Evolutionary conservation across 1,140 invertebrate genomes (phyloP).

Genomic region (Eumeta japonica): DNA sequence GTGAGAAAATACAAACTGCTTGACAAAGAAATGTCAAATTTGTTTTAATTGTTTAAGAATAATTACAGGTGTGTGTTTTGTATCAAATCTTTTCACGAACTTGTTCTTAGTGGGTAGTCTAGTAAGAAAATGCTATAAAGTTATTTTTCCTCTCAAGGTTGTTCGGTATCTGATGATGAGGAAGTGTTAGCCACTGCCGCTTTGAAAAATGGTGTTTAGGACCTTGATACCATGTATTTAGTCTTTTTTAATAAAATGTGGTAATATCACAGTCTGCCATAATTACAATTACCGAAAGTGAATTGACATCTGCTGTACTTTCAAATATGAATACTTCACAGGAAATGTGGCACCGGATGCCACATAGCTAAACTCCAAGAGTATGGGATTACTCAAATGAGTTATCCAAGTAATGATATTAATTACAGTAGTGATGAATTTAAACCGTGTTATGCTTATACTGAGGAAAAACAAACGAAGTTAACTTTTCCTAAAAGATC

Average conservation of each 20-base stretch:
- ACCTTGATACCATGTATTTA: neutral
- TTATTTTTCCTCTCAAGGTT: conserved; percentile 1
- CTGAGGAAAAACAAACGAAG: conserved; percentile 6
- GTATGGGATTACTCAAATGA: conserved; percentile 5
- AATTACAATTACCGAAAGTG: neutral
- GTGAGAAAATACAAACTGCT: conserved; percentile 1
- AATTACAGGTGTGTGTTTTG: conserved; percentile 4
- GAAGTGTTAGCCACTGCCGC: conserved; percentile 1
- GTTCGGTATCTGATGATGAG: conserved; percentile 3
- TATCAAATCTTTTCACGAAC: conserved; percentile 3
- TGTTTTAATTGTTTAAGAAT: neutral
- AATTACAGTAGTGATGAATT: conserved; percentile 2
- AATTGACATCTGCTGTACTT: too few species aligned
- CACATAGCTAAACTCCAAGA: neutral
- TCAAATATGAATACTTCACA: too few species aligned
- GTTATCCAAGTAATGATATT: conserved; percentile 5
- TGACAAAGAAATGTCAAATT: conserved; percentile 1
- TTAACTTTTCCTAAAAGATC: conserved; percentile 9
- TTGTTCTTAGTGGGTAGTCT: conserved; percentile 2
- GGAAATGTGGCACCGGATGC: conserved; percentile 5
- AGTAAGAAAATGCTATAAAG: neutral
- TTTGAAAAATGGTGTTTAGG: neutral
- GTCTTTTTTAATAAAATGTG: neutral
- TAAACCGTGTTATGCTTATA: conserved; percentile 6
- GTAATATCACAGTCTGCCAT: neutral